Base-by-base conservation (phyloP, 1,140 invertebrate species). In the Gryllus bimaculatus region DNA sequence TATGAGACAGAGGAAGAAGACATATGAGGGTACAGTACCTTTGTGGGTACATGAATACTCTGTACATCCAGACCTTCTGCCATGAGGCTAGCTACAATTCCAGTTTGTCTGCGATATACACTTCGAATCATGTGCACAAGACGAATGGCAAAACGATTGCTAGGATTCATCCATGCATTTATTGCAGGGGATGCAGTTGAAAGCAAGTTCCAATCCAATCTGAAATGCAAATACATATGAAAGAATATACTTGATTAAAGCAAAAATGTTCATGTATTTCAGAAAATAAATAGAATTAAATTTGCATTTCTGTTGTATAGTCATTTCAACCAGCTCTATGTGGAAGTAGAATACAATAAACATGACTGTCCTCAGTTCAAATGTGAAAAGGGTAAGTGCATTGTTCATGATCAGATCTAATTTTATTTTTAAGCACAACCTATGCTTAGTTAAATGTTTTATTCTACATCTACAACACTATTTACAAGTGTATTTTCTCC, bases 91-190 rank as follows among this genome's bases (percentile, higher is more conserved):
- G 96, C 96, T 75, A 97, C 92, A 13, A 96, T 92, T 10, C 95
- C 94, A n/a, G 93, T 95, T 39, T 92, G 92, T 76, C 94, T 87
- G 77, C 91, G 89, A 81, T 93, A 94, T 85, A 93, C 89, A 75
- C 92, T 91, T 78, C 94, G 87, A 79, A 93, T 89, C 87, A 96
- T 89, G 78, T 94, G 90, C 39, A 95, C 92, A 66, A 95, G 90
- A 78, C 93, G 89, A 49, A 95, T 94, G 76, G 94, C 92, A 73
- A 97, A 90, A 47, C 95, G 88, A 87, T 98, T 97, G 83, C 93
- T 93, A 0, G 96, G 96, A 88, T 97, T 98, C 91, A 98, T 93
- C 97, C 97, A 98, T 0, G 97, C 96, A 84, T 97, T 98, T 80
- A 98, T 98, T 0, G 96, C 95, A 0, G 97, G 96, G 0, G 96